A percentile compares a stretch with the other conserved stretches of the same genome.
These are phyloP conservation scores for Aphelenchoides bicaudatus DNA, from an alignment of 2,888 invertebrate species.

Conservation along the genomic window DNA sequence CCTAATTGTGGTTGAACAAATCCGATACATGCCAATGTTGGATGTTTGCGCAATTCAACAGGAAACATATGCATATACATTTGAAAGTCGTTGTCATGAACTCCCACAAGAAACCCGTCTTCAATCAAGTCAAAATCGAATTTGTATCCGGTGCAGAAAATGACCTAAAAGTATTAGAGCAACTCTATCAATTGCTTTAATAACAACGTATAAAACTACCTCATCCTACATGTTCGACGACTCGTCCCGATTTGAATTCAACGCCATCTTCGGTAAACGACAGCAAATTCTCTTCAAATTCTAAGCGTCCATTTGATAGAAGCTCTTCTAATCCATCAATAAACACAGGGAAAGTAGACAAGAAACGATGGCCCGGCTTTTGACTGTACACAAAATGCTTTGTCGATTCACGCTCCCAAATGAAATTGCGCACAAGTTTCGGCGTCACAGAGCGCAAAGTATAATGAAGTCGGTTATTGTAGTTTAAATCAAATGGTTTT, in stretches of 20 bases:
- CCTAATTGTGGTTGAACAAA: slow-evolving; percentile 31
- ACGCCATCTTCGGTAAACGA: slow-evolving; percentile 42
- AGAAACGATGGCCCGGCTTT: slow-evolving; percentile 57
- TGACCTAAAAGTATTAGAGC: slow-evolving; percentile 29
- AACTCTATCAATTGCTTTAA: neutral
- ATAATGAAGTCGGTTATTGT: slow-evolving; percentile 20
- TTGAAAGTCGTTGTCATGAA: slow-evolving; percentile 41
- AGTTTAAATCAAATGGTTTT: slow-evolving; percentile 22
- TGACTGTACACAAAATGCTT: slow-evolving; percentile 54
- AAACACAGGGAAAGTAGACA: slow-evolving; percentile 37
- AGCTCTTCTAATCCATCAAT: slow-evolving; percentile 63
- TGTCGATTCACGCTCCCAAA: slow-evolving; percentile 35
- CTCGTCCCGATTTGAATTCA: slow-evolving; percentile 44
- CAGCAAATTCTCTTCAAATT: slow-evolving; percentile 36
- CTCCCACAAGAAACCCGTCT: slow-evolving; percentile 33
- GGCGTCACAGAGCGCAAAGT: slow-evolving; percentile 29
- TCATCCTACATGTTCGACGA: slow-evolving; percentile 44
- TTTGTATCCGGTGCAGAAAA: slow-evolving; percentile 45
- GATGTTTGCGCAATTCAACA: slow-evolving; percentile 36
- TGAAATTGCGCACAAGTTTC: slow-evolving; percentile 29
- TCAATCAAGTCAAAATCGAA: slow-evolving; percentile 43
- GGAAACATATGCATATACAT: slow-evolving; percentile 51
- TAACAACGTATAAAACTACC: slow-evolving; percentile 22
- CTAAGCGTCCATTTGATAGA: slow-evolving; percentile 54
- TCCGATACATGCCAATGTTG: slow-evolving; percentile 51